Percentiles rank a stretch among this genome's conserved stretches.
phyloP scores from a whole-genome alignment of 35 echinoderm and acorn worm species.

The Chiridota heheva region DNA sequence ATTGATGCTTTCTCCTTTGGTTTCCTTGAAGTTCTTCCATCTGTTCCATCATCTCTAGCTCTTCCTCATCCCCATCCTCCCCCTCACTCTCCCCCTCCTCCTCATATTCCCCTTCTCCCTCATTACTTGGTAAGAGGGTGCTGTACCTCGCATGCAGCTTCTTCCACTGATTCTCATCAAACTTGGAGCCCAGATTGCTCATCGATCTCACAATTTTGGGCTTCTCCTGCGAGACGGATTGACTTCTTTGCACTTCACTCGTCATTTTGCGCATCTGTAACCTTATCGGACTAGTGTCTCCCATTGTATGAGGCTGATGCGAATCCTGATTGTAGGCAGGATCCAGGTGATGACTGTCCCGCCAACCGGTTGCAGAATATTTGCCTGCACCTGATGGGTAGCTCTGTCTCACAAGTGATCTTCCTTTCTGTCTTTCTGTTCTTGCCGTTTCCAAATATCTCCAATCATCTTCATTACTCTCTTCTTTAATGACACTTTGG shows the following conservation, averaged over 20 bases:
- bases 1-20: too few relatives aligned
- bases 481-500: neutral
- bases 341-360: neutral
- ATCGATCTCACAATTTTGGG: slow-evolving; percentile 17
- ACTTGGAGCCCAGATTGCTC: slow-evolving; percentile 30
- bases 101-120: neutral
- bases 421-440: too few relatives aligned
- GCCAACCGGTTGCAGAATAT: too few relatives aligned
- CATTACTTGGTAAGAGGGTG: neutral
- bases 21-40: too few relatives aligned
- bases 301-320: neutral
- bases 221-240: neutral
- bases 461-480: neutral
- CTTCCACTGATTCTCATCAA: slow-evolving; percentile 26
- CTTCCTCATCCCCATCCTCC: too few relatives aligned
- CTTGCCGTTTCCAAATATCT: neutral
- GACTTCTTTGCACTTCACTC: neutral
- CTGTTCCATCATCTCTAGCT: too few relatives aligned
- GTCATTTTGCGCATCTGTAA: neutral
- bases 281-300: neutral
- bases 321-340: neutral
- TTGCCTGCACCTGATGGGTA: too few relatives aligned
- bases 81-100: neutral
- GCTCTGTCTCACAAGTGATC: too few relatives aligned
- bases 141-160: slow-evolving; percentile 36